Evolutionary conservation across 2,113 vertebrate species (phyloP), one percentile per base, ranked within the genome.

Genomic region (Callithrix jacchus): DNA sequence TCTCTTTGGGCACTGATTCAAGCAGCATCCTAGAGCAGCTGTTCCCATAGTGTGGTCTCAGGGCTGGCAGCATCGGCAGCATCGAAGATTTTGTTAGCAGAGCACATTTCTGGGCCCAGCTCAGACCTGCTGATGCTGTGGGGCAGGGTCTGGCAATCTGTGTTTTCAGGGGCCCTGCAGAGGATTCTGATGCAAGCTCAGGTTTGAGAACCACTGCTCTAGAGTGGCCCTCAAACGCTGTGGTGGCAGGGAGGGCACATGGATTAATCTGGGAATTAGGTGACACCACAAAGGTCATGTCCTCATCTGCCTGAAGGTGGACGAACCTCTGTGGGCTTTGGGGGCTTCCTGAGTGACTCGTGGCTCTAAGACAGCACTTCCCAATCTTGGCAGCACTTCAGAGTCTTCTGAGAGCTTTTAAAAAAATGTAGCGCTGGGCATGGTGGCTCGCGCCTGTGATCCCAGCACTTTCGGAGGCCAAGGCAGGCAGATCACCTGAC

Each of bases 201-300:
- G 16, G 20, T 8, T 7, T 40, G 56, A 84, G 86, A 45, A 52
- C 47, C 32, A 13, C 8, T 30, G 47, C n/a, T 35, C 42, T 35
- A 23, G 64, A 54, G 27, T 45, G 37, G 5, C 21, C 13, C 4
- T 61, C 92, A 70, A 18, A 47, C 8, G 21, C 18, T 30, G 6
- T 3, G 32, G 74, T 6, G 1, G 30, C 17, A 13, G 37, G n/a
- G 3, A 1, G 1, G 2, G 17, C 23, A 1, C 35, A 23, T 2
- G 14, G 8, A 3, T 40, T 32, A 8, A 35, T 17, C 18, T 35
- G 49, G 73, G 23, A 30, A 17, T 13, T 25, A 11, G 49, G 52
- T 18, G n/a, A 9, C 11, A 10, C 23, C 14, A 5, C 25, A 32
- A 35, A 56, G 37, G 20, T 42, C 37, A 32, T 17, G 3, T 16